Base-by-base conservation (phyloP, 2,113 vertebrate genomes). In the Oenanthe melanoleuca region DNA sequence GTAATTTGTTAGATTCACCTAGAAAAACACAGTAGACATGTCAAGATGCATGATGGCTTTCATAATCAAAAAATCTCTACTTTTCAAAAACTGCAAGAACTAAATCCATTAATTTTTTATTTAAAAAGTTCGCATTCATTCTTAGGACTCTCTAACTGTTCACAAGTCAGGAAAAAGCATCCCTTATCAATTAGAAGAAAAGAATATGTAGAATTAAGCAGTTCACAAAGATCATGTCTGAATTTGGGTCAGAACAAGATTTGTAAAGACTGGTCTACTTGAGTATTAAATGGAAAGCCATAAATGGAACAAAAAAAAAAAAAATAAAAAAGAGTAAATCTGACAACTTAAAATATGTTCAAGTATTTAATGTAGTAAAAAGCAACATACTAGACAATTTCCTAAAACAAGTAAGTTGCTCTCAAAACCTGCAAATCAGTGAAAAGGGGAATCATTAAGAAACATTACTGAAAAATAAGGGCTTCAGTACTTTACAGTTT, bases 1-100 rank as follows among this genome's bases (percentile, higher is more conserved):
- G 95, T 99, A 99, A 97, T 98, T 99, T 66, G 98, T 99, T 78
- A 99, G 91, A n/a, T 98, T 98, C 96, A 98, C 99, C 99, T 99
- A 96, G 34, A 88, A 92, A 88, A 65, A 95, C 61, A 93, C 23
- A 93, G 91, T 31, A 50, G 45, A 81, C 1, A 31, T 57, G 53
- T 92, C 72, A 92, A 95, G 24, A 29, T 75, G 19, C 26, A 47
- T 2, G 26, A 49, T 15, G 11, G 17, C 45, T 94, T 72, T 90
- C 73, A 44, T 3, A 83, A 87, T 24, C 4, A 40, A 94, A 15
- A 89, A 86, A 73, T 16, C 2, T 37, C 61, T 81, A 70, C 60
- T 73, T 65, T 63, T 47, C 21, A 95, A 66, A 78, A 95, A 55
- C 12, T 9, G 52, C 74, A 80, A 80, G 5, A 86, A 61, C 5